Base-by-base conservation (phyloP, 2,113 vertebrate genomes). In the Conger conger region DNA sequence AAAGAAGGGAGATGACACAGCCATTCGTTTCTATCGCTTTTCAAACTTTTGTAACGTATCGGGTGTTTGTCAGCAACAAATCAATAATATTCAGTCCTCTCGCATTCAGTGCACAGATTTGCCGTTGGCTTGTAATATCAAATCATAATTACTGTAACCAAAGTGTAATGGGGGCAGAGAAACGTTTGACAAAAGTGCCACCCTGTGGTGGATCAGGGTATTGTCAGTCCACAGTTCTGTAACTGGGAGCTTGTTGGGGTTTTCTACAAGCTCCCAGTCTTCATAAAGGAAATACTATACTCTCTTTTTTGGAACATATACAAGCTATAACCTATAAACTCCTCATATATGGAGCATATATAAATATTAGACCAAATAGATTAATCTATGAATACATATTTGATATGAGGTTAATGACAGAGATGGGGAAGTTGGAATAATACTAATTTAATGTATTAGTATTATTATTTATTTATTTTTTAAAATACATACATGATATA, bases 171-270 rank as follows among this genome's bases (percentile, higher is more conserved):
- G 53, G 73, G 18, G 90, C n/a, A 92, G 91, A 90, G 88, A 79
- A 15, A 85, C 84, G 80, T 84, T 63, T 85, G 79, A 82, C 80
- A 90, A 88, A 87, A 88, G 83, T 87, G 87, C 91, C 92, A 92
- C 90, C 90, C 73, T 79, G 84, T 91, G 92, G 91, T 91, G 90
- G 87, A 91, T 91, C 84, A 81, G 1, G 23, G 77, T 78, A 79
- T 17, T 86, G 80, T 82, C 89, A 85, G 88, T 87, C 86, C 86
- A 86, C 8, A n/a, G 85, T 57, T 85, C 85, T 90, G 91, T 90
- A 73, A 11, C 27, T 73, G 68, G n/a, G 68, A 73, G 68, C 9
- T 27, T 13, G 68, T 23, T 73, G 68, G 33, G n/a, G n/a, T 73
- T 63, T 27, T n/a, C n/a, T n/a, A n/a, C n/a, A n/a, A n/a, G n/a